phyloP scores from a whole-genome alignment of 1,140 invertebrate genomes.

The Ceratina calcarata region DNA sequence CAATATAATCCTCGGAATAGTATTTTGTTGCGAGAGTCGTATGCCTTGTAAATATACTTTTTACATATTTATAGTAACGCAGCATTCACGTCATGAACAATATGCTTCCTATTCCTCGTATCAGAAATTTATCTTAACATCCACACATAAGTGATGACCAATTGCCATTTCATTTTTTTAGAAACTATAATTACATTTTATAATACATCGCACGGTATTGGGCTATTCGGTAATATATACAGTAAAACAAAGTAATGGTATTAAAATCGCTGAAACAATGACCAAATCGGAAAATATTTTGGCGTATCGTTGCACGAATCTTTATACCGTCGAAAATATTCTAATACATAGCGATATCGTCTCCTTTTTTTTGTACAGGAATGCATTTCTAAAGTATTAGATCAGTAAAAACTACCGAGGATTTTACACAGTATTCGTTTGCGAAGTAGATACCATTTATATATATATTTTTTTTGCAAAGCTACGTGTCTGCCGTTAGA shows the following conservation, averaged over 20 bases:
- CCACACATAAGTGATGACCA: conserved; percentile 38
- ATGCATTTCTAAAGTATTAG: conserved; percentile 47
- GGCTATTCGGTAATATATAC: conserved; percentile 65
- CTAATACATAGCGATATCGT: conserved; percentile 38
- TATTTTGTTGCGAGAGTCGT: conserved; percentile 60
- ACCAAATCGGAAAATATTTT: conserved; percentile 63
- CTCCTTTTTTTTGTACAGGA: conserved; percentile 54
- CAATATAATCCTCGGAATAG: conserved; percentile 65
- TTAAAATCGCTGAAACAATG: conserved; percentile 52
- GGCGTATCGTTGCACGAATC: conserved; percentile 61
- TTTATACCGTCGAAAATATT: conserved; percentile 54
- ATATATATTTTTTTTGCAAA: conserved; percentile 29
- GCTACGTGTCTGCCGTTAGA: conserved; percentile 30
- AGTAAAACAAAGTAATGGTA: conserved; percentile 55
- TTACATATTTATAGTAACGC: conserved; percentile 68
- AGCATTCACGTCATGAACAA: conserved; percentile 53
- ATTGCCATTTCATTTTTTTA: conserved; percentile 33
- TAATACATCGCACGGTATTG: conserved; percentile 56
- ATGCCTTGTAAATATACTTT: conserved; percentile 59
- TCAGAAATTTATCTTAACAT: conserved; percentile 36
- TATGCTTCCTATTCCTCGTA: conserved; percentile 45
- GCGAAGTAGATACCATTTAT: conserved; percentile 29
- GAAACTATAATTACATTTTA: conserved; percentile 54
- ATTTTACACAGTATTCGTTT: conserved; percentile 41
- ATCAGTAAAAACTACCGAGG: conserved; percentile 47